A percentile compares a stretch with the other conserved stretches of the same genome.
phyloP scores from a whole-genome alignment of 2,113 vertebrate species.

The Aptenodytes patagonicus region DNA sequence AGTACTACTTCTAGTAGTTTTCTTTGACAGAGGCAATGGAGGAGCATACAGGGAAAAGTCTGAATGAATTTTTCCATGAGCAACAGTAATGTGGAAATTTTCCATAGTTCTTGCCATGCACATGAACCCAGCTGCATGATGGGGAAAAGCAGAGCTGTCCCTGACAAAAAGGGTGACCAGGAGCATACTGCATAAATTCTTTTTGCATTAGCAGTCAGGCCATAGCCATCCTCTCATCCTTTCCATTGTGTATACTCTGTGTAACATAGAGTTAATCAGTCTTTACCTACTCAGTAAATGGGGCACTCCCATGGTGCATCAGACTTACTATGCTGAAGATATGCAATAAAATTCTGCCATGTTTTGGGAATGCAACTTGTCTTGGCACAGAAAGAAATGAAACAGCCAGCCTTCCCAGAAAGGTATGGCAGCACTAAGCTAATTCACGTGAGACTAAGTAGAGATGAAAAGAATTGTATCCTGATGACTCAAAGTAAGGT shows the following conservation, averaged over 20 bases:
- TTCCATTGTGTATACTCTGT: neutral
- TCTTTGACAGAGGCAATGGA: neutral
- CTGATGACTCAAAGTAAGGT: neutral
- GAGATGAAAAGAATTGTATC: neutral
- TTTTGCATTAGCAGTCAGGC: neutral
- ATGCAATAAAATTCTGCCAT: neutral
- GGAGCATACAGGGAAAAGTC: neutral
- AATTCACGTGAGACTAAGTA: neutral
- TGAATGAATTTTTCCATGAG: neutral
- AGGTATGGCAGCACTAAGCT: neutral
- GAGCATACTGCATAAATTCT: neutral
- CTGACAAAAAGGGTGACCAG: neutral
- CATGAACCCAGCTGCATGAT: neutral
- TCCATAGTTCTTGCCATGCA: neutral
- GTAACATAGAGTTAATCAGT: neutral
- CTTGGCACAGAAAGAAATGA: neutral
- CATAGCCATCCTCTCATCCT: neutral
- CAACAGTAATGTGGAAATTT: neutral
- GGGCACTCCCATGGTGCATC: neutral
- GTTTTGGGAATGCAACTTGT: neutral
- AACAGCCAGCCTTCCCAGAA: neutral
- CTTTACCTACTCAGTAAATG: neutral
- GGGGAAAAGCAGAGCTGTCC: neutral
- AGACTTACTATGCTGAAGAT: neutral
- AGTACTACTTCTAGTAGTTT: neutral